Conservation (phyloP, 2,888 invertebrate genomes). For the Acanthosepion lycidas region DNA sequence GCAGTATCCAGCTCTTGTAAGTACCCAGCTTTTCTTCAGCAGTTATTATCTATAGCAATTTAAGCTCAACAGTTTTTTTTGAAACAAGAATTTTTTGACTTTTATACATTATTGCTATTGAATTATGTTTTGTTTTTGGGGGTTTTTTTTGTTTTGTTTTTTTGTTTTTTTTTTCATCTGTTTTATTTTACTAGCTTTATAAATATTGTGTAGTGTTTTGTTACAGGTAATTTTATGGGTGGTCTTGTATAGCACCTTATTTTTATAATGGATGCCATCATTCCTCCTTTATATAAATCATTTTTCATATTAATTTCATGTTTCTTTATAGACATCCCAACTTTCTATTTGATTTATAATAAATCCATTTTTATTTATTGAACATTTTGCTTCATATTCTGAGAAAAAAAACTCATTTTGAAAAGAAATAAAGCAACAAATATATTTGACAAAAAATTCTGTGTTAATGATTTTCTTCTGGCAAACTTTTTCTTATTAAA, state of each 20-base stretch:
- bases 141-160: no score
- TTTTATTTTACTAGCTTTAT: background rate
- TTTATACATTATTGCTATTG: background rate
- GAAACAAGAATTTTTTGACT: no score
- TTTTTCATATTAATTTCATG: background rate
- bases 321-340: background rate
- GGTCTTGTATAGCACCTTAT: background rate
- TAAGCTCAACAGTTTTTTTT: no score
- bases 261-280: background rate
- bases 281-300: background rate
- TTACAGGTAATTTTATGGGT: conserved; percentile 34
- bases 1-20: conserved; percentile 63
- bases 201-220: background rate
- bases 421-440: no score
- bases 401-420: no score
- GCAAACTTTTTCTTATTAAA: no score
- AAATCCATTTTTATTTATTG: no score
- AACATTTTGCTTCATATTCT: no score
- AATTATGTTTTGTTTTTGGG: background rate
- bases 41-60: background rate
- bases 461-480: no score
- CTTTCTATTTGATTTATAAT: background rate
- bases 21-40: conserved; percentile 55
- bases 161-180: background rate
- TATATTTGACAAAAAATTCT: no score